Conservation (phyloP, 1,140 invertebrate genomes). For the Choristoneura fumiferana region DNA sequence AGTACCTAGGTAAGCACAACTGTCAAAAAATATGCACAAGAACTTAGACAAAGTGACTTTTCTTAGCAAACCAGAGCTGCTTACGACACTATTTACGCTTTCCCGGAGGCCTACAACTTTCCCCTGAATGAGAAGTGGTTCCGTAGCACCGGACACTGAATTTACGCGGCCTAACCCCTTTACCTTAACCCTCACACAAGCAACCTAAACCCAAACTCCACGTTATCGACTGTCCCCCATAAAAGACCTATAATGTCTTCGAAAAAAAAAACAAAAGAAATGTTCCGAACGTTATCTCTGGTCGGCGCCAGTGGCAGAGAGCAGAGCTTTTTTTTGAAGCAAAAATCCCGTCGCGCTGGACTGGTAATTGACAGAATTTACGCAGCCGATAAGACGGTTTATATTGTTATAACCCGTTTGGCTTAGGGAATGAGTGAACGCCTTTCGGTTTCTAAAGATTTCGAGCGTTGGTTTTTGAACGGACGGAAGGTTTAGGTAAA, state of each 20-base stretch:
- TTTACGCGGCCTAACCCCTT: too few relatives aligned
- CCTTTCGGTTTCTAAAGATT: conserved; percentile 12
- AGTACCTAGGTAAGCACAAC: too few relatives aligned
- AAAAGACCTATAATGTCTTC: conserved; percentile 20
- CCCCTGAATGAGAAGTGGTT: too few relatives aligned
- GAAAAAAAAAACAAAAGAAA: conserved; percentile 19
- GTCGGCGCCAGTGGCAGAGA: conserved; percentile 13
- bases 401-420: conserved; percentile 19
- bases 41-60: too few relatives aligned
- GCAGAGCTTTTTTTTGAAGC: conserved; percentile 9
- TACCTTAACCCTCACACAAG: too few relatives aligned
- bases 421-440: not conserved
- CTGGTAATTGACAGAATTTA: conserved; percentile 19
- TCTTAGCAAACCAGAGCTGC: too few relatives aligned
- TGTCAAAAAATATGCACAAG: too few relatives aligned
- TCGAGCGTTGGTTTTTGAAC: not conserved
- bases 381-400: conserved; percentile 18
- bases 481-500: too few relatives aligned
- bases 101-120: too few relatives aligned
- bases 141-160: too few relatives aligned
- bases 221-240: conserved; percentile 18
- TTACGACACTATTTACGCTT: too few relatives aligned
- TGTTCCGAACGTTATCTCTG: conserved; percentile 8
- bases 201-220: not conserved
- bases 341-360: conserved; percentile 13